Conservation (phyloP, 2,888 invertebrate species). For the Blastobasis adustella region DNA sequence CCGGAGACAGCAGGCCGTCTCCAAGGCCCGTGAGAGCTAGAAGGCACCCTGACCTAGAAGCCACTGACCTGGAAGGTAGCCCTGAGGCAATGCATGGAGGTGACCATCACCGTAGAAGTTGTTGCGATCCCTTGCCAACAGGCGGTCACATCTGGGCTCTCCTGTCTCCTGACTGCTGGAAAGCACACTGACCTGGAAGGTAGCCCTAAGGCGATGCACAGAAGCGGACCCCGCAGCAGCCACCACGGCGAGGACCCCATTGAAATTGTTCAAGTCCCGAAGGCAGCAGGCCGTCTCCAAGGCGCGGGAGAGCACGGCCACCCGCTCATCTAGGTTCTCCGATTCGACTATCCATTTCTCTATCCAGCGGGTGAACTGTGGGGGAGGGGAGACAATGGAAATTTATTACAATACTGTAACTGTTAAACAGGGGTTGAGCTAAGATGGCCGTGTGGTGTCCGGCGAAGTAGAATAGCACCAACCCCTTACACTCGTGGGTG, state of each 20-base stretch:
- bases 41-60: too few species aligned
- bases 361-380: conserved; percentile 95
- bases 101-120: too few species aligned
- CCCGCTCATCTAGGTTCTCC: conserved; percentile 96
- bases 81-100: conserved; percentile 90
- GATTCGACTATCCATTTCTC: conserved; percentile 97
- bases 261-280: conserved; percentile 98
- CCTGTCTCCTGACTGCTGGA: not conserved
- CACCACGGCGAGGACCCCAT: conserved; percentile 94
- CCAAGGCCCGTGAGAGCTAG: too few species aligned
- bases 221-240: conserved; percentile 95
- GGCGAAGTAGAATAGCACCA: too few species aligned
- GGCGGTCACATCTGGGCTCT: too few species aligned
- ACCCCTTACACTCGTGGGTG: too few species aligned
- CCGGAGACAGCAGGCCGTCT: conserved; percentile 93
- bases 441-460: too few species aligned
- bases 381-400: not conserved
- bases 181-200: conserved; percentile 78
- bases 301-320: conserved; percentile 90
- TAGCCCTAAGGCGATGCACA: conserved; percentile 89
- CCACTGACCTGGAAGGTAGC: conserved; percentile 81
- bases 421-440: too few species aligned
- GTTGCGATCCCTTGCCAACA: too few species aligned
- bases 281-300: conserved; percentile 95
- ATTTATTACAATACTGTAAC: not conserved